Base-by-base conservation (phyloP, 2,113 vertebrate genomes). In the Chloebia gouldiae region DNA sequence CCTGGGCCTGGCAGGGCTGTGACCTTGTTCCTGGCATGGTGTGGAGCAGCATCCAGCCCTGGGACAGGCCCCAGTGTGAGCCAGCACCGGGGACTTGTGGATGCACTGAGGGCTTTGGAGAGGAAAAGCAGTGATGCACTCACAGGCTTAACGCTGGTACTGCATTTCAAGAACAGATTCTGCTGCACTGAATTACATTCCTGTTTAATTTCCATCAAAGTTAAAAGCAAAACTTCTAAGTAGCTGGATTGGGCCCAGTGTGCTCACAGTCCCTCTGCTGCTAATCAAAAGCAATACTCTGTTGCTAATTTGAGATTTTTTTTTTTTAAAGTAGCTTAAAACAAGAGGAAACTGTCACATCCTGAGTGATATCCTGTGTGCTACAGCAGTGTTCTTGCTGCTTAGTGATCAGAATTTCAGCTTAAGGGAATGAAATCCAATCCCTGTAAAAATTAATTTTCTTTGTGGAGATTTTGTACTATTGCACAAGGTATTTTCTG, bases 291-390 rank as follows among this genome's bases (percentile, higher is more conserved):
- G 77, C 84, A 39, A 65, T 90, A 71, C 73, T 85, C 83, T 90
- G 94, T 81, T 94, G 90, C 49, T 85, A 96, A 95, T 87, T 91
- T 92, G 84, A 95, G 96, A 92, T 53, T 50, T 49, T 88, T 64
- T 64, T 68, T 15, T 81, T 65, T 66, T 28, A 14, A 95, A 92
- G 86, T 93, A 49, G 71, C 96, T 97, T 96, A 83, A 97, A 97
- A 96, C 94, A 87, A 83, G 72, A 98, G 98, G 98, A 98, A 98
- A 82, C 87, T 82, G 98, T 95, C 94, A 95, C 90, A 98, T 98
- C 98, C 98, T 98, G 98, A 98, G 94, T 95, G 97, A 97, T 97
- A 98, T 97, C 97, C 97, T 97, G 97, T 97, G 97, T 98, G 97
- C 95, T 68, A 88, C 56, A 40, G 93, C 94, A 71, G 94, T 44